Evolutionary conservation across 1,140 invertebrate genomes (phyloP).

Genomic region (Rhopalosiphum padi): DNA sequence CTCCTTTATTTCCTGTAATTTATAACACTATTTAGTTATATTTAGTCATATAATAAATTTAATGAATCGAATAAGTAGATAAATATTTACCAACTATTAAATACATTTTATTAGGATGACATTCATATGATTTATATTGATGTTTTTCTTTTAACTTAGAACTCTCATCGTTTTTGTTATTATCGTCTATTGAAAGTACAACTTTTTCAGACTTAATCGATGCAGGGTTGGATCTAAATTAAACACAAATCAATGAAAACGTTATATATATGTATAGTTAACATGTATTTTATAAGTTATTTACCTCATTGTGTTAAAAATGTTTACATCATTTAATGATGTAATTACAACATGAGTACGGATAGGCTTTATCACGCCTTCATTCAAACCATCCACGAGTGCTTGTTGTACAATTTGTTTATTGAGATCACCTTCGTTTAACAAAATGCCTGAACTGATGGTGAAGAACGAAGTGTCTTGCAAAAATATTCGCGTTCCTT

Average conservation of each 20-base stretch:
- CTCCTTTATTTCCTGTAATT: not conserved
- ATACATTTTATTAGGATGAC: not conserved
- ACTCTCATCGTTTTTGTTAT: not conserved
- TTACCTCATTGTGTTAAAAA: conserved; percentile 25
- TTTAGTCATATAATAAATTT: not conserved
- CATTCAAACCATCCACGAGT: not conserved
- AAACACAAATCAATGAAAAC: too few species aligned
- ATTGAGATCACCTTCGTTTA: not conserved
- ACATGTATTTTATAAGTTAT: not conserved
- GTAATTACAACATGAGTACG: not conserved
- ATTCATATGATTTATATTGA: not conserved
- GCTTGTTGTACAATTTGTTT: conserved; percentile 13
- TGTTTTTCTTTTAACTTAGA: not conserved
- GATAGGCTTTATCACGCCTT: not conserved
- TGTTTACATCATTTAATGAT: not conserved
- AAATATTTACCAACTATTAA: conserved; percentile 30
- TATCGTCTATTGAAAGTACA: not conserved
- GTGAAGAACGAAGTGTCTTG: not conserved
- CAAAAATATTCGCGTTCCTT: not conserved
- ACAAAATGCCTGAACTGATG: not conserved
- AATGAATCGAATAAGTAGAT: not conserved
- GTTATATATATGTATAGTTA: not conserved
- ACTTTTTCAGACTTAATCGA: not conserved
- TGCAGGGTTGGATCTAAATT: not conserved
- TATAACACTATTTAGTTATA: not conserved